Evolutionary conservation across 1,140 invertebrate genomes (phyloP).

Genomic region (Zaprionus camerounensis): DNA sequence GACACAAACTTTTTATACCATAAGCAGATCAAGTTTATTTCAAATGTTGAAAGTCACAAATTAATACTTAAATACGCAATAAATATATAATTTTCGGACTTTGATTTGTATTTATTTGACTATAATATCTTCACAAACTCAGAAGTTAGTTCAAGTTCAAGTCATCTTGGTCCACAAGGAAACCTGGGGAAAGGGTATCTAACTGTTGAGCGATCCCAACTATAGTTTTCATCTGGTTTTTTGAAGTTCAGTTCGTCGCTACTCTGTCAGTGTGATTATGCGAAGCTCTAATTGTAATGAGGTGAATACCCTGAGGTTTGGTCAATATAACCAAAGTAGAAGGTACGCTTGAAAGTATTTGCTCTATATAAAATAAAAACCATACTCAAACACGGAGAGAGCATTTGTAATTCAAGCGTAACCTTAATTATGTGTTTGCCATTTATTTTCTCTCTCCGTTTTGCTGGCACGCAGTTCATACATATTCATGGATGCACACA

Average conservation of each 20-base stretch:
- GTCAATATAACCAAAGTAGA: background rate
- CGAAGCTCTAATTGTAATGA: background rate
- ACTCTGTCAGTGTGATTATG: background rate
- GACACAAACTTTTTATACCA: too few relatives aligned
- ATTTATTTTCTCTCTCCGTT: conserved; percentile 18
- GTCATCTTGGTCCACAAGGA: too few relatives aligned
- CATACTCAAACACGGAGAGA: conserved; percentile 5
- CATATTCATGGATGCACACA: background rate
- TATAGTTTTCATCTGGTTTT: too few relatives aligned
- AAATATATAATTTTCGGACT: too few relatives aligned
- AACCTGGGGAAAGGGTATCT: too few relatives aligned
- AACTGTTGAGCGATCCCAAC: too few relatives aligned
- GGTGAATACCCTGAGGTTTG: background rate
- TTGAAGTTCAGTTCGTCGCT: background rate
- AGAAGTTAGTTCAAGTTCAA: too few relatives aligned
- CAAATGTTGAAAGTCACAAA: too few relatives aligned
- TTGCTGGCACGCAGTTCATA: background rate
- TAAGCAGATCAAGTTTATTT: too few relatives aligned
- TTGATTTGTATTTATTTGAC: too few relatives aligned
- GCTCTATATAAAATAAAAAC: background rate
- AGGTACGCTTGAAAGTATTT: background rate
- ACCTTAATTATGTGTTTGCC: conserved; percentile 16
- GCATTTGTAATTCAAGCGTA: conserved; percentile 23
- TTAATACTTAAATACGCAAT: too few relatives aligned
- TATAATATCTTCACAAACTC: too few relatives aligned